Evolutionary conservation across 2,113 vertebrate genomes (phyloP).

Genomic region (Halichoeres trimaculatus): DNA sequence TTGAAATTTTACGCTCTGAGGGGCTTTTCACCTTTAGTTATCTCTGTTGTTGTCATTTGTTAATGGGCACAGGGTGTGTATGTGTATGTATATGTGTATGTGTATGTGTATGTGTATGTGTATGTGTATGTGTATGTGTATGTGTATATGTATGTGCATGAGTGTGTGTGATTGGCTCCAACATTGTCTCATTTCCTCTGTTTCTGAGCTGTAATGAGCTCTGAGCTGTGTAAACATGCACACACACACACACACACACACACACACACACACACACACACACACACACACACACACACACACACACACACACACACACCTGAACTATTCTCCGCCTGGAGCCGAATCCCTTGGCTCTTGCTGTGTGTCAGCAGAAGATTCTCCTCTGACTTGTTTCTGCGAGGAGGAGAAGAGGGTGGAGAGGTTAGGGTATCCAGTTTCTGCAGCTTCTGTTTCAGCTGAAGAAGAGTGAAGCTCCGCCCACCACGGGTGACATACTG

Average conservation of each 20-base stretch:
- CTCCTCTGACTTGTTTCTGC: neutral
- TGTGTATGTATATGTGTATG: no score
- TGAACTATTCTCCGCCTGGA: neutral
- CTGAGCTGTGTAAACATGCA: constrained; percentile 29
- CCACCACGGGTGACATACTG: neutral
- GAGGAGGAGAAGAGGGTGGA: no score
- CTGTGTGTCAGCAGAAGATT: neutral
- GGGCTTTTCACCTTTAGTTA: no score
- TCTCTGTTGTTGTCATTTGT: no score
- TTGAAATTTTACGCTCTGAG: no score
- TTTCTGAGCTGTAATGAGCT: constrained; percentile 47
- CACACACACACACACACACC: neutral
- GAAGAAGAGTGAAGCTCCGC: neutral
- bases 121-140: constrained; percentile 12
- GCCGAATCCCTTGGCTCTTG: neutral
- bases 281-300: constrained; percentile 14
- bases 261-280: constrained; percentile 20
- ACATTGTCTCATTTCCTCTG: constrained; percentile 60
- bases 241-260: constrained; percentile 20
- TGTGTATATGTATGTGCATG: no score
- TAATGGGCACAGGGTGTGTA: neutral
- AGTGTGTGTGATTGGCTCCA: constrained; percentile 44
- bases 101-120: no score
- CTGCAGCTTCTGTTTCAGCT: neutral
- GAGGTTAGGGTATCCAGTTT: neutral